Base-by-base conservation (phyloP, 2,888 invertebrate genomes). In the Polyommatus icarus region DNA sequence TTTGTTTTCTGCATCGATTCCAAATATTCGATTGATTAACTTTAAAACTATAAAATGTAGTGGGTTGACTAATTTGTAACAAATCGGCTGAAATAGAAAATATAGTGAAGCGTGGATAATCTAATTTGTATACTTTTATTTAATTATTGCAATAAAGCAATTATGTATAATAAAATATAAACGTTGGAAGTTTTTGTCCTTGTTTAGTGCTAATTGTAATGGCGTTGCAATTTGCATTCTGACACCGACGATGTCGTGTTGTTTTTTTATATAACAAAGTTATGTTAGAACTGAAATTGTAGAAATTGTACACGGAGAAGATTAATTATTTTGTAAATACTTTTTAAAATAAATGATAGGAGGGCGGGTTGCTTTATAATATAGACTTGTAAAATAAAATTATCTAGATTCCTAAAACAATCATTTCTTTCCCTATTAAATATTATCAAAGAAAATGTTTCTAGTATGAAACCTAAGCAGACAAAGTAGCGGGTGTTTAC, bases 141-240 rank as follows among this genome's bases (percentile, higher is more conserved):
- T 67, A 67, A 67, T 67, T 67, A 67, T 67, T 18, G 67, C 32
- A 67, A 32, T 67, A 67, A 67, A 67, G 67, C 67, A 29, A 67
- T 67, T 32, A 67, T 67, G 67, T 67, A 67, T 67, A 67, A 67
- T 67, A 67, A 67, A 67, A 67, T 67, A 67, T 67, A 67, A 67
- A 67, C 67, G 67, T 32, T 67, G 29, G 29, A 67, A 67, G 67
- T 67, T 67, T 67, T 67, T 67, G 67, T 67, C 67, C 67, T 67
- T 67, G 67, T 67, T 67, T 67, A 67, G 67, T 67, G 67, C 67
- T 67, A 67, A 67, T 67, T 67, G 67, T 67, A 67, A 67, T 67
- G 29, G 67, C 29, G 67, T 18, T 67, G 67, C 67, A 67, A 67
- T 67, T 67, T 67, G 67, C 67, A 67, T 67, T 67, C 67, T 67